Evolutionary conservation across 1,140 invertebrate genomes (phyloP).

Genomic region (Orius insidiosus): DNA sequence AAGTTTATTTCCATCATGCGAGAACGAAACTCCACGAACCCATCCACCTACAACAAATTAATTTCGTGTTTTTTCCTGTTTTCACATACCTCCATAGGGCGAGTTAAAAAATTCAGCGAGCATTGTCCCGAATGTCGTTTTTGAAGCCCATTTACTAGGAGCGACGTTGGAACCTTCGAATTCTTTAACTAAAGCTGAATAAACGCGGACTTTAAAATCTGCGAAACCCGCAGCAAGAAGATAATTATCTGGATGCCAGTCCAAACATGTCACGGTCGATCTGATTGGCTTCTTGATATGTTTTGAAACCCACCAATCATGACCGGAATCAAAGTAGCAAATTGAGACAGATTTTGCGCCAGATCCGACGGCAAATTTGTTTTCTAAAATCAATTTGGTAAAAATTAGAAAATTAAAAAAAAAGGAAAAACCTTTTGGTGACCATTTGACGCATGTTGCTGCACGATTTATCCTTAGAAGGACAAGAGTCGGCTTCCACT

Average conservation of each 20-base stretch:
- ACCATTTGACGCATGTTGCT: slow-evolving; percentile 98
- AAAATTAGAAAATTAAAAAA: too few species aligned
- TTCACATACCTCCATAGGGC: slow-evolving; percentile 52
- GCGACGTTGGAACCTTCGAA: slow-evolving; percentile 69
- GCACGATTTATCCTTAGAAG: slow-evolving; percentile 89
- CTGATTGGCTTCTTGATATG: slow-evolving; percentile 98
- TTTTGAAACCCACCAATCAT: slow-evolving; percentile 99
- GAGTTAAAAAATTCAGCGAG: slow-evolving; percentile 85
- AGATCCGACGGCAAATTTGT: slow-evolving; percentile 98
- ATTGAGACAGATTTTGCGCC: slow-evolving; percentile 89
- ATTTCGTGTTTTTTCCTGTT: too few species aligned
- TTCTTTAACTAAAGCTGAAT: slow-evolving; percentile 94
- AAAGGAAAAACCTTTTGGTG: slow-evolving; percentile 69
- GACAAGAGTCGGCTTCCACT: slow-evolving; percentile 94
- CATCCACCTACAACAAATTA: too few species aligned
- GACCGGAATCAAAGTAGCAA: slow-evolving; percentile 95
- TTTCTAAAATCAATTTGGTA: slow-evolving; percentile 70
- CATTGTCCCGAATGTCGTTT: slow-evolving; percentile 67
- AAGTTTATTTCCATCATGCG: slow-evolving; percentile 80
- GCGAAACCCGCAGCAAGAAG: slow-evolving; percentile 82
- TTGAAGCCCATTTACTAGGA: slow-evolving; percentile 78
- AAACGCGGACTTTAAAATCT: slow-evolving; percentile 86
- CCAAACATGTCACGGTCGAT: slow-evolving; percentile 89
- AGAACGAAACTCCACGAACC: slow-evolving; percentile 92
- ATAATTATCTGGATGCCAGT: slow-evolving; percentile 99